A percentile compares a stretch with the other conserved stretches of the same genome.
phyloP scores from a whole-genome alignment of 2,113 vertebrate genomes.

The Thryonomys swinderianus region DNA sequence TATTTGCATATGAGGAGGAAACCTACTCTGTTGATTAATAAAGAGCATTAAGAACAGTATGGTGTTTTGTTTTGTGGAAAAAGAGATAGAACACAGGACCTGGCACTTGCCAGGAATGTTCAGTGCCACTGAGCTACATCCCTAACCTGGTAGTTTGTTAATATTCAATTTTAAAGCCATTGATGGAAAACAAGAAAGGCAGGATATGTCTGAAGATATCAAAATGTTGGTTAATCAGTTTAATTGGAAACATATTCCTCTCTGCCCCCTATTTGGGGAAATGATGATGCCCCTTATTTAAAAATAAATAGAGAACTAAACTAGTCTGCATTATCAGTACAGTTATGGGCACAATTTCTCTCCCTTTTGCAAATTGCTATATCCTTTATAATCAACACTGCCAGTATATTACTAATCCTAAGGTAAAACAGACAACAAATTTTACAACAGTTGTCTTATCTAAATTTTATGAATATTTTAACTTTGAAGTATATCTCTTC shows the following conservation, averaged over 20 bases:
- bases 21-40: not conserved
- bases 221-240: slow-evolving; percentile 18
- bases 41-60: not conserved
- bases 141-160: not conserved
- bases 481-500: not conserved
- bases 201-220: not conserved
- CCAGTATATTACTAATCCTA: not conserved
- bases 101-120: no score
- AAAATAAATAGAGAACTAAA: slow-evolving; percentile 40
- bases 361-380: not conserved
- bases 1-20: not conserved
- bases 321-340: not conserved
- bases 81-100: no score
- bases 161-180: slow-evolving; percentile 37
- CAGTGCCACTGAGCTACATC: no score
- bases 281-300: not conserved
- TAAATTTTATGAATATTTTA: slow-evolving; percentile 19
- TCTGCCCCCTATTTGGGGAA: not conserved
- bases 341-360: not conserved
- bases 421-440: not conserved
- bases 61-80: no score
- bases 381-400: not conserved
- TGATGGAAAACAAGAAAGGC: not conserved
- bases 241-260: not conserved
- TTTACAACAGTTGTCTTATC: not conserved